Conservation (phyloP, 2,113 vertebrate genomes). For the Gallinago paraguaiae region DNA sequence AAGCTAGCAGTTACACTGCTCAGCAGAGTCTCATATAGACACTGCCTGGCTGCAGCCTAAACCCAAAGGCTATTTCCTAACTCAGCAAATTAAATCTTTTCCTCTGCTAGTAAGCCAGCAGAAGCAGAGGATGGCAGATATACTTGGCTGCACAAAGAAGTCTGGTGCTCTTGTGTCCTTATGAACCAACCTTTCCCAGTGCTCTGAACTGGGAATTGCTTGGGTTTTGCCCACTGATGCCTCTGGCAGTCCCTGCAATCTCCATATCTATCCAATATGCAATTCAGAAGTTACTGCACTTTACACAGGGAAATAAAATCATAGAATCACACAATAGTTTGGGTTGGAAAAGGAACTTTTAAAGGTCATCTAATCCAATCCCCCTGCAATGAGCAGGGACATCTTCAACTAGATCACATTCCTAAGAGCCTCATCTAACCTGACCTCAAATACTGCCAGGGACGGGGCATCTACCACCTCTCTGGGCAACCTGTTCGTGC, state of each 20-base stretch:
- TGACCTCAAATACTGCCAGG: neutral
- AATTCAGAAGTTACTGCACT: neutral
- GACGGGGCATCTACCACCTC: neutral
- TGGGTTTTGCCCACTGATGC: accelerated
- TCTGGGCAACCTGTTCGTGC: neutral
- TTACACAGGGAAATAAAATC: neutral
- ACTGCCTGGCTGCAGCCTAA: neutral
- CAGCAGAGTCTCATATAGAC: neutral
- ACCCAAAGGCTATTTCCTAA: neutral
- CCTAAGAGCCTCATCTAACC: neutral
- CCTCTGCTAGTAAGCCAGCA: neutral
- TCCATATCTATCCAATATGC: accelerated
- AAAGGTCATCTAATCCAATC: neutral
- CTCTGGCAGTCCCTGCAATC: neutral
- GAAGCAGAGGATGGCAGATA: neutral
- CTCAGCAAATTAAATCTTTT: neutral
- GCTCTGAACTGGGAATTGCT: neutral
- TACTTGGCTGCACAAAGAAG: neutral
- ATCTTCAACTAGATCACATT: neutral
- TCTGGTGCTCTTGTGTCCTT: neutral
- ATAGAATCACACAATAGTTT: neutral
- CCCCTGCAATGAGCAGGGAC: neutral
- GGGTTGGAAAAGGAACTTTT: neutral
- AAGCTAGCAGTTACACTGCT: neutral
- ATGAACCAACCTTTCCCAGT: neutral